phyloP scores from a whole-genome alignment of 2,113 vertebrate genomes.

The Rhadina sibilatrix region DNA sequence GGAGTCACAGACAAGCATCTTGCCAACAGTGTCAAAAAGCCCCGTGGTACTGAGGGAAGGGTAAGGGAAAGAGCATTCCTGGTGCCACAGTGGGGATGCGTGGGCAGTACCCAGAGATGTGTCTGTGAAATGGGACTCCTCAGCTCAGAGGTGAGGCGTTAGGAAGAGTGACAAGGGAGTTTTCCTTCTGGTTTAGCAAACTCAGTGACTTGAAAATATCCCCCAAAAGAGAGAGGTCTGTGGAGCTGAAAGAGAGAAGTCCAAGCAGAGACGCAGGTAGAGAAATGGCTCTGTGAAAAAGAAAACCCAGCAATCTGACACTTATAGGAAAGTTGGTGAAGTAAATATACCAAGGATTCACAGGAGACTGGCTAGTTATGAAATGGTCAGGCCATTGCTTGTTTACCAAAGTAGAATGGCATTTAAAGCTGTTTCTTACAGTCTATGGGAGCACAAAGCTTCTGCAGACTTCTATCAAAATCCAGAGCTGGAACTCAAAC shows the following conservation, averaged over 20 bases:
- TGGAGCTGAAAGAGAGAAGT: background rate
- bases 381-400: background rate
- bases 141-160: background rate
- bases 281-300: background rate
- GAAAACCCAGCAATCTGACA: background rate
- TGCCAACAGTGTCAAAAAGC: background rate
- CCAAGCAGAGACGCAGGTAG: background rate
- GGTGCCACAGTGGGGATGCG: background rate
- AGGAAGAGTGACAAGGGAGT: background rate
- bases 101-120: background rate
- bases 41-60: fast-evolving
- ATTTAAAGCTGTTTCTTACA: background rate
- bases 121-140: background rate
- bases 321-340: background rate
- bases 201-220: background rate
- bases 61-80: background rate
- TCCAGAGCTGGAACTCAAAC: background rate
- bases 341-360: background rate
- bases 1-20: conserved; percentile 32
- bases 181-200: background rate
- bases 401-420: background rate
- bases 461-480: background rate
- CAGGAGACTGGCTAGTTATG: background rate
- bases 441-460: background rate
- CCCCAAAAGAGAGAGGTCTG: background rate